Evolutionary conservation across 92 coral and sea anemone genomes (phyloP).

Genomic region (Porites evermanni): DNA sequence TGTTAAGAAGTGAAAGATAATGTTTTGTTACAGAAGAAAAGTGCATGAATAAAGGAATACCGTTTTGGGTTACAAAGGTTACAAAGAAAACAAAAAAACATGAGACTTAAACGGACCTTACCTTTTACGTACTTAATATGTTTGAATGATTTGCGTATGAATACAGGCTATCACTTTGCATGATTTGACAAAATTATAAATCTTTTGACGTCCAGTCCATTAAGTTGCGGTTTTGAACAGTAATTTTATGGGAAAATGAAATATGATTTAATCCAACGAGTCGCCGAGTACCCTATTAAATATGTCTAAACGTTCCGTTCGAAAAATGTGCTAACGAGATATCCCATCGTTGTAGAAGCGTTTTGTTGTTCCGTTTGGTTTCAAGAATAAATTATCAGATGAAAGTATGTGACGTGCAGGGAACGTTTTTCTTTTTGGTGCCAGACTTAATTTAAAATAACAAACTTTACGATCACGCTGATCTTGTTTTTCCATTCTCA

Average conservation of each 20-base stretch:
- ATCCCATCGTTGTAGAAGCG: background rate
- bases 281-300: background rate
- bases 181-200: background rate
- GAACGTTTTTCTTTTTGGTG: background rate
- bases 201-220: background rate
- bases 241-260: background rate
- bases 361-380: background rate
- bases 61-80: too few relatives aligned
- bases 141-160: background rate
- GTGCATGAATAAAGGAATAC: too few relatives aligned
- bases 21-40: too few relatives aligned
- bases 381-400: background rate
- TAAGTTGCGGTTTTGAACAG: background rate
- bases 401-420: background rate
- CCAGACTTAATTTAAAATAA: background rate
- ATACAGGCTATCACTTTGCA: slow-evolving; percentile 5
- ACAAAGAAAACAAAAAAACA: background rate
- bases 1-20: too few relatives aligned
- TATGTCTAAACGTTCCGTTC: background rate
- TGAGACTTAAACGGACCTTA: background rate
- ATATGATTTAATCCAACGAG: background rate
- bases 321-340: background rate
- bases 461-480: background rate
- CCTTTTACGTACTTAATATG: background rate
- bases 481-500: background rate